Evolutionary conservation across 2,888 invertebrate species (phyloP).

Genomic region (Drosophila monieri): DNA sequence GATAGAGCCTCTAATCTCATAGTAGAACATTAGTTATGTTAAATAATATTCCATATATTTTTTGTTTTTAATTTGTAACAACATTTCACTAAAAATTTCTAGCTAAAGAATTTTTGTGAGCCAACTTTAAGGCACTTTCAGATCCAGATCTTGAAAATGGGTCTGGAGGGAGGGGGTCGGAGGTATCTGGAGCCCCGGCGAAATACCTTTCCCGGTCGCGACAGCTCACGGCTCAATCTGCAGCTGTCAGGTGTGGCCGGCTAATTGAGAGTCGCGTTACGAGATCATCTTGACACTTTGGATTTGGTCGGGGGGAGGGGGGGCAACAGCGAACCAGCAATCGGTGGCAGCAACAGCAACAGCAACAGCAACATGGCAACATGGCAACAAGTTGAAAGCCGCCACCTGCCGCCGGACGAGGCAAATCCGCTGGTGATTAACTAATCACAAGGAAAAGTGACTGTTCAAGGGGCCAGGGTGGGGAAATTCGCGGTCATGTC

Average conservation of each 20-base stretch:
- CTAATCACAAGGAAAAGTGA: conserved; percentile 36
- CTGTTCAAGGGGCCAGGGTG: not conserved
- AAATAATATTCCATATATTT: no score
- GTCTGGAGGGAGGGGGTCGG: conserved; percentile 13
- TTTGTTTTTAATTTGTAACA: not conserved
- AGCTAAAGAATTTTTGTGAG: not conserved
- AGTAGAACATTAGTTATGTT: no score
- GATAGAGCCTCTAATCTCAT: no score
- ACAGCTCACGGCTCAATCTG: conserved; percentile 38
- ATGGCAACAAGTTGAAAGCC: conserved; percentile 1
- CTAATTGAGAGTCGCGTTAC: conserved; percentile 47
- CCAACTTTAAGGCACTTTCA: not conserved
- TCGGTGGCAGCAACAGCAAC: not conserved
- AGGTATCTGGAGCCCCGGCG: conserved; percentile 29
- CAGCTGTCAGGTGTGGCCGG: conserved; percentile 45
- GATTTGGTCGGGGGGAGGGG: conserved; percentile 3
- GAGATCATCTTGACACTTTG: conserved; percentile 44
- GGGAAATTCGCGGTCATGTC: conserved; percentile 25
- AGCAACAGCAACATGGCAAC: not conserved
- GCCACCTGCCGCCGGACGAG: conserved; percentile 41
- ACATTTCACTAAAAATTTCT: not conserved
- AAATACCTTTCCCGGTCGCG: conserved; percentile 36
- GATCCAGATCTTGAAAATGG: not conserved
- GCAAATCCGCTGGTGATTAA: conserved; percentile 42
- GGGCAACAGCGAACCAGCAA: not conserved